Evolutionary conservation across 2,888 invertebrate genomes (phyloP), one percentile per base, ranked within the genome.

Genomic region (Spodoptera littoralis): DNA sequence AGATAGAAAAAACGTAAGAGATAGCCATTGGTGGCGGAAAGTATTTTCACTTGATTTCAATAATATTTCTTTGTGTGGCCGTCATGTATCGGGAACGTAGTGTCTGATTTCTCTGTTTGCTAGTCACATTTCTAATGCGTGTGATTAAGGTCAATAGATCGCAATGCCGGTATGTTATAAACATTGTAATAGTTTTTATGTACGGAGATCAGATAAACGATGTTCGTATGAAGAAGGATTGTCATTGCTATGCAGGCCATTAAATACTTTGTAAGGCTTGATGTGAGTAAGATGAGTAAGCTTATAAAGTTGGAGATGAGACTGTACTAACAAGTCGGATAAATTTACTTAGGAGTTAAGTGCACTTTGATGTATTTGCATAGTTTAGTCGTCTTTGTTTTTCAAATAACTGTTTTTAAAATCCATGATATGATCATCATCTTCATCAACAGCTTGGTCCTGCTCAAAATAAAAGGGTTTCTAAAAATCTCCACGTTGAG

Each of bases 101-200:
- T 76, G 72, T 76, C 67, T 71, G 83, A 79, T 88, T 88, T 87
- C 85, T 87, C 81, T 82, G 79, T 83, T 83, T 86, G 76, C 80
- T 73, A 81, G 84, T 75, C 77, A 81, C 86, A 85, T 87, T 88
- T 87, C 88, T 85, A 87, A 82, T 84, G 84, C 82, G 81, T 85
- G 87, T 86, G 84, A 88, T 88, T 87, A 89, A 81, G 88, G 89
- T 87, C 84, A 88, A 73, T 76, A 79, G 81, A 86, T 82, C 81
- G 79, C 65, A 55, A 64, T 74, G 66, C 60, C 53, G 53, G 55
- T 65, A 42, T 61, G 58, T 68, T 73, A 62, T 66, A 61, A 56
- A 74, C 65, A 69, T 55, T 69, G 73, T 55, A 65, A 65, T 68
- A 64, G 68, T 70, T 78, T 78, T 77, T 69, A 71, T 75, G 42